Evolutionary conservation across 2,113 vertebrate species (phyloP).

Genomic region (Pseudorhombus dupliciocellatus): DNA sequence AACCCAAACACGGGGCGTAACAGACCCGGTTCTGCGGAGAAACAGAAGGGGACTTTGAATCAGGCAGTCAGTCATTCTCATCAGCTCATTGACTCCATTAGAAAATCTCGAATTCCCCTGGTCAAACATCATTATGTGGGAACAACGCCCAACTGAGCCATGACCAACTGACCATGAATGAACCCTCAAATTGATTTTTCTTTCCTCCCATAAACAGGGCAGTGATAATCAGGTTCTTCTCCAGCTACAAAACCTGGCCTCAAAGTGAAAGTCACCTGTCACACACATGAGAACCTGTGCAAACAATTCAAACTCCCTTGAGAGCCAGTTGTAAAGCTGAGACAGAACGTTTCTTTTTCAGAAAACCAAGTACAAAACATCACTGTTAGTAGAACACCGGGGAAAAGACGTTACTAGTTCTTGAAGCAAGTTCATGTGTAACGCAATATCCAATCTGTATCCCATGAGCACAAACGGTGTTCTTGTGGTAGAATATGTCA

Average conservation of each 20-base stretch:
- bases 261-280: constrained; percentile 39
- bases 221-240: constrained; percentile 41
- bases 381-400: not conserved
- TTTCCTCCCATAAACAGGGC: constrained; percentile 36
- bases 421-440: not conserved
- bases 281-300: constrained; percentile 6
- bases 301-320: constrained; percentile 13
- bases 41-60: constrained; percentile 59
- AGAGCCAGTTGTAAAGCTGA: not conserved
- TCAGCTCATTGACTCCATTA: constrained; percentile 72
- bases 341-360: not conserved
- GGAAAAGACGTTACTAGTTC: not conserved
- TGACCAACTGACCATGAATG: constrained; percentile 59
- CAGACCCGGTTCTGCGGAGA: constrained; percentile 35
- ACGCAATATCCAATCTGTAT: not conserved
- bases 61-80: constrained; percentile 53
- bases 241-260: constrained; percentile 45
- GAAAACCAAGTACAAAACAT: not conserved
- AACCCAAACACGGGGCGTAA: constrained; percentile 55
- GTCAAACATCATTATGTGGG: constrained; percentile 61
- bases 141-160: constrained; percentile 42
- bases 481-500: no score
- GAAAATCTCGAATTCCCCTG: constrained; percentile 45
- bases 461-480: not conserved
- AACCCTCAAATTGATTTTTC: constrained; percentile 65